Evolutionary conservation across 2,113 vertebrate genomes (phyloP).

Genomic region (Seriola dumerili): DNA sequence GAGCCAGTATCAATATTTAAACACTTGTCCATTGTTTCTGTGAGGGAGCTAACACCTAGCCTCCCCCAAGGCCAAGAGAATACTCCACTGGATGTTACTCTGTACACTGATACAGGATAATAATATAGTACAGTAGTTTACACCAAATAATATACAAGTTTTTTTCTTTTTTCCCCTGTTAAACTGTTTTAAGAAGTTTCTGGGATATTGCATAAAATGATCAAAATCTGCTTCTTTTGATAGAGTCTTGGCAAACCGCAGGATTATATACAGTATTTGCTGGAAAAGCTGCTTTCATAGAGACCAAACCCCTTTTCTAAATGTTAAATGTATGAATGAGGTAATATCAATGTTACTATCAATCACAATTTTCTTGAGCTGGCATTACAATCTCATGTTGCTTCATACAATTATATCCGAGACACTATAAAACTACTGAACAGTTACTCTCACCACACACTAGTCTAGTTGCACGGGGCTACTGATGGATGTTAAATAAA

Average conservation of each 20-base stretch:
- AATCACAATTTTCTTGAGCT: not conserved
- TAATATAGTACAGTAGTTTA: not conserved
- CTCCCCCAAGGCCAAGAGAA: not conserved
- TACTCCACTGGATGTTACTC: constrained; percentile 1
- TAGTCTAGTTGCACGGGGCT: not conserved
- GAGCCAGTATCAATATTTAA: constrained; percentile 74
- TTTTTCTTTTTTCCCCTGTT: not conserved
- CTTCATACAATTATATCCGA: constrained; percentile 1
- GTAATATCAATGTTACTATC: not conserved
- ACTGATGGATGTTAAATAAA: not conserved
- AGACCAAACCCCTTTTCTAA: not conserved
- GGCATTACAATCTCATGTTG: not conserved
- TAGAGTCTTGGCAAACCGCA: not conserved
- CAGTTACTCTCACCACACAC: not conserved
- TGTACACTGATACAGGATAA: not conserved
- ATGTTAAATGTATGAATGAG: not conserved
- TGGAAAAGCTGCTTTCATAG: constrained; percentile 32
- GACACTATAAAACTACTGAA: constrained; percentile 5
- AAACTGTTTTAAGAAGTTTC: not conserved
- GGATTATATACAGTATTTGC: not conserved
- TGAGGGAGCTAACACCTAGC: constrained; percentile 43
- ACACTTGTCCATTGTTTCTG: constrained; percentile 72
- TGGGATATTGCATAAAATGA: not conserved
- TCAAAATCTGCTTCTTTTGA: not conserved
- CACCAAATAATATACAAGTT: not conserved